phyloP scores from a whole-genome alignment of 2,113 vertebrate species.

The Pachypanchax playfairii region DNA sequence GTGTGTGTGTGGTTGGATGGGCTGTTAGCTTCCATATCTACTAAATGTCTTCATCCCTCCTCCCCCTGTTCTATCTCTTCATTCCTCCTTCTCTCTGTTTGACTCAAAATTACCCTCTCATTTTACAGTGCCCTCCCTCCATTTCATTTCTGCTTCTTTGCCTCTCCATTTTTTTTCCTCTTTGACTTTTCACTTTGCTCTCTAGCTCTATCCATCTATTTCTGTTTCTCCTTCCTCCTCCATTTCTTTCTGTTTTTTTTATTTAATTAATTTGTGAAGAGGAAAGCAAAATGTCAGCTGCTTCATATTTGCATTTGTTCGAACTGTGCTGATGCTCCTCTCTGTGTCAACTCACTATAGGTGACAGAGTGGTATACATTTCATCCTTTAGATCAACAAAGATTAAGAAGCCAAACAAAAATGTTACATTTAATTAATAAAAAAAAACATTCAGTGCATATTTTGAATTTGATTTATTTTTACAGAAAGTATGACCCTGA shows the following conservation, averaged over 20 bases:
- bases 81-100: conserved; percentile 28
- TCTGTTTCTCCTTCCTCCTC: neutral
- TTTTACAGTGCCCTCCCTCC: conserved; percentile 33
- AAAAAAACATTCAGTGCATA: neutral
- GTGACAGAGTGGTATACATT: neutral
- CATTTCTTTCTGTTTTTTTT: conserved; percentile 1
- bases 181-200: neutral
- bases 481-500: neutral
- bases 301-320: conserved; percentile 35
- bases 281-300: conserved; percentile 47
- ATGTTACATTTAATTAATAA: too few relatives aligned
- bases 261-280: conserved; percentile 42
- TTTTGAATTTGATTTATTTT: neutral
- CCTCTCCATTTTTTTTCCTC: neutral
- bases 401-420: neutral
- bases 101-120: conserved; percentile 31
- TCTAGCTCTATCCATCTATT: conserved; percentile 10
- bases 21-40: conserved; percentile 70
- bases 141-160: conserved; percentile 29
- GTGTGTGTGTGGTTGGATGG: conserved; percentile 20
- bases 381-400: conserved; percentile 3
- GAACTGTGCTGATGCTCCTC: conserved; percentile 14
- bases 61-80: conserved; percentile 26
- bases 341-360: conserved; percentile 1
- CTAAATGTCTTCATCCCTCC: conserved; percentile 63